Conservation (phyloP, 1,140 invertebrate species). For the Sycophila sp. region DNA sequence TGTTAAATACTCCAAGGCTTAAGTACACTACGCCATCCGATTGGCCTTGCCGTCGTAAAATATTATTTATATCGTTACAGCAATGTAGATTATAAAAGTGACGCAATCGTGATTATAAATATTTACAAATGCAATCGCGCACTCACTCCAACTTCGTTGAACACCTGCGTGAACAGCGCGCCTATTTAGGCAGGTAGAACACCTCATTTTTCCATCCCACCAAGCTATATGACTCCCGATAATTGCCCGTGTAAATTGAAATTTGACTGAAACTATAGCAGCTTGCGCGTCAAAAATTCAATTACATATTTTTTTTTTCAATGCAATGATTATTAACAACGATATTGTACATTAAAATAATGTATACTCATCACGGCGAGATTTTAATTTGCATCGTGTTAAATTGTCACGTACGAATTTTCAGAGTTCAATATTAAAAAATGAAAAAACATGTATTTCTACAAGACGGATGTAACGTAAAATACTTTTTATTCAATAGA, state of each 20-base stretch:
- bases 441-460: too few relatives aligned
- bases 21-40: not conserved
- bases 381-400: too few relatives aligned
- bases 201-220: not conserved
- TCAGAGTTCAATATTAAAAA: too few relatives aligned
- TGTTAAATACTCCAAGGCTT: slow-evolving; percentile 3
- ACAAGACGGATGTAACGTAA: too few relatives aligned
- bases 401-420: too few relatives aligned
- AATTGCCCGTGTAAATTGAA: not conserved
- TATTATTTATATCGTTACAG: not conserved
- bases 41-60: not conserved
- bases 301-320: not conserved
- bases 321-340: too few relatives aligned
- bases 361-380: too few relatives aligned
- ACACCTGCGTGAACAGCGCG: not conserved
- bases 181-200: not conserved
- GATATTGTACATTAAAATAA: too few relatives aligned
- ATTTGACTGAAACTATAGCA: not conserved
- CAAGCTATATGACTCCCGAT: not conserved
- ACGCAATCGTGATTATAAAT: not conserved
- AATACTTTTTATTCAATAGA: too few relatives aligned
- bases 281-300: not conserved
- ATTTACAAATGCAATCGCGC: slow-evolving; percentile 10
- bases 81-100: not conserved
- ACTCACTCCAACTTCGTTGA: not conserved